Evolutionary conservation across 2,797 vertebrate species (phyloP), one percentile per base, ranked within the genome.

Genomic region (Peromyscus aztecus): DNA sequence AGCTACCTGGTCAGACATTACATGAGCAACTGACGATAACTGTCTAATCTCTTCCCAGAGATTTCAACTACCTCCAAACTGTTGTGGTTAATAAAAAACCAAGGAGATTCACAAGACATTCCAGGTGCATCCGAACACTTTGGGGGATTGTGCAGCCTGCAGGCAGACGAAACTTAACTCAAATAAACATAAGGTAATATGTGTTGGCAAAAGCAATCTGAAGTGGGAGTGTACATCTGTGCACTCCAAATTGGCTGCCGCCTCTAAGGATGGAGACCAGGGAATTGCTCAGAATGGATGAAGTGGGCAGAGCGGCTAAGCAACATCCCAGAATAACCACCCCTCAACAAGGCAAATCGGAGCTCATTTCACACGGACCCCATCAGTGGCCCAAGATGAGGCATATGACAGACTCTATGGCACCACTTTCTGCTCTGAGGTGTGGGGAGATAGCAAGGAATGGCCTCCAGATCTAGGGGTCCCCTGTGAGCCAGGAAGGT

Each of bases 161-260:
- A 84, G 95, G 95, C 96, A 96, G 57, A 94, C 40, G 14, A 98
- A 97, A 96, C 89, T 85, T 96, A 97, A 76, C 65, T 97, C 95
- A 81, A 93, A 94, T 95, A 97, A 98, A 86, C 97, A 40, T 86
- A 97, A 97, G 76, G 96, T 97, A 97, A 96, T 87, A 55, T 19
- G 29, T 0, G 3, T 40, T 95, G 98, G 73, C 49, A 55, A 96
- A 97, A 95, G 96, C 61, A 82, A 93, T 75, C 90, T 89, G 55
- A 94, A 90, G 57, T 3, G 77, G 89, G 37, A 92, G 57, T 13
- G 0, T 77, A 7, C 46, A 93, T 76, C 96, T 95, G 61, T 61
- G 21, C 21, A 14, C 6, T 98, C 87, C 40, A n/a, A 95, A 80
- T 86, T n/a, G 83, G 77, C 27, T 97, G 80, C 91, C 1, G 14